Evolutionary conservation across 2,113 vertebrate species (phyloP), one percentile per base, ranked within the genome.

Genomic region (Mesitornis unicolor): DNA sequence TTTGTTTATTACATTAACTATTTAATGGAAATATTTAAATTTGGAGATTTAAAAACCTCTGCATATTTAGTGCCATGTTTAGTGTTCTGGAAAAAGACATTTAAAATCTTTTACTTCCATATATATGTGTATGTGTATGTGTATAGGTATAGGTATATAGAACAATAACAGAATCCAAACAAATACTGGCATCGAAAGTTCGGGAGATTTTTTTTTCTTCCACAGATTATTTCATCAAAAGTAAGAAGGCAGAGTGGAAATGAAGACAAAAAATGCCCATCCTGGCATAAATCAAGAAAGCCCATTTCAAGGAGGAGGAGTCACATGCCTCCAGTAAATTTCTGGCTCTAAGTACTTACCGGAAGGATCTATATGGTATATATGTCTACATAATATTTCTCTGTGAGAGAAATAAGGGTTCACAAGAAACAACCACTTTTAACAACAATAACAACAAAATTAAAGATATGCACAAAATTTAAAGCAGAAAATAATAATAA

Each of bases 251-350:
- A 16, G 13, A 88, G 38, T 71, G 7, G 14, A 74, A 88, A 48
- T 15, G 6, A 21, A 47, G 7, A 51, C 3, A 12, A 68, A 78
- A 71, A 60, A 1, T 11, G 57, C 7, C 0, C 28, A 7, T 76
- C 79, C 33, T 64, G 11, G 2, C 11, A 50, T n/a, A 85, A 75
- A 85, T 71, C 8, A 63, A 48, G 26, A 65, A 82, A 71, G 11
- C 2, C 1, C 6, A 4, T 36, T 11, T 29, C 9, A 50, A 57
- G 19, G 6, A 3, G 7, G 6, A n/a, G n/a, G n/a, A n/a, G 14
- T 1, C 13, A 42, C 10, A 64, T 10, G 8, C n/a, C 17, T 71
- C 26, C 14, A 26, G 1, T 40, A 50, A 42, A 67, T 69, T 61
- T 75, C 50, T 88, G 24, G 0, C 6, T 85, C 18, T 20, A 70